Evolutionary conservation across 2,113 vertebrate species (phyloP).

Genomic region (Mustelus asterias): DNA sequence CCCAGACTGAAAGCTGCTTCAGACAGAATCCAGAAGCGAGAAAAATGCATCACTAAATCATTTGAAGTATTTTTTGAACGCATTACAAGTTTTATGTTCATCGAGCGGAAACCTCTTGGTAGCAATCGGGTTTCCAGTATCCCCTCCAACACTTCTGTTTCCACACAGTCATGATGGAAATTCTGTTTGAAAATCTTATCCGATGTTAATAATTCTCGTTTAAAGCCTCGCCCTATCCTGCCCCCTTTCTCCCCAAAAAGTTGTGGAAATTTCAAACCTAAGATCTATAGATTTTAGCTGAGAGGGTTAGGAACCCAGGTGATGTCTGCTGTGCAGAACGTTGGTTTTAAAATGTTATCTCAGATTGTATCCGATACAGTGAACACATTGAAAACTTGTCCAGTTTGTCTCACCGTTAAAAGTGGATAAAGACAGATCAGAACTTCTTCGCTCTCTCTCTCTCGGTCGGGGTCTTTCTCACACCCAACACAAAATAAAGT

Average conservation of each 20-base stretch:
- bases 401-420: neutral
- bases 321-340: neutral
- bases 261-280: too few relatives aligned
- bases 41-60: neutral
- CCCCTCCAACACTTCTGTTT: neutral
- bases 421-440: neutral
- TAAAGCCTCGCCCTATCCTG: neutral
- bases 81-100: neutral
- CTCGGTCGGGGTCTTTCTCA: neutral
- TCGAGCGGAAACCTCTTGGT: neutral
- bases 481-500: neutral
- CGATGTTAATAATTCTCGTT: neutral
- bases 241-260: neutral
- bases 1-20: neutral
- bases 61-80: neutral
- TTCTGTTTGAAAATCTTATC: neutral
- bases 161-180: constrained; percentile 7
- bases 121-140: neutral
- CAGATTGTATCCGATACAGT: neutral
- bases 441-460: neutral
- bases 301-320: neutral
- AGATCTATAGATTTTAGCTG: too few relatives aligned
- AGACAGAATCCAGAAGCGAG: neutral
- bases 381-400: neutral
- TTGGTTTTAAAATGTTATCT: neutral